These are phyloP conservation scores for Polymixis lichenea DNA, from an alignment of 2,888 invertebrate species.

Conservation along the genomic window DNA sequence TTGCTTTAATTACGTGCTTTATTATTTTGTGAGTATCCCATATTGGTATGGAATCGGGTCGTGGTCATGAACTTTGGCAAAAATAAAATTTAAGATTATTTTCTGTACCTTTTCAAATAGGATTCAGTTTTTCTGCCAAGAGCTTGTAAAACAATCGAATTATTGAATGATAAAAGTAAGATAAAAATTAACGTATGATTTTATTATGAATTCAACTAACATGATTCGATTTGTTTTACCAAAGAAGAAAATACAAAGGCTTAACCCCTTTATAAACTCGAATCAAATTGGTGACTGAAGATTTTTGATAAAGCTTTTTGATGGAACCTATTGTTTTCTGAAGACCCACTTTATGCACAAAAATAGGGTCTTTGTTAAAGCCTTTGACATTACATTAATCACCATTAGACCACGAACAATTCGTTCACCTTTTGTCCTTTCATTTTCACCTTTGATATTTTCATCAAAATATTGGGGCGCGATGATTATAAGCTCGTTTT, in stretches of 20 bases:
- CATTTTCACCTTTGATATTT: constrained; percentile 45
- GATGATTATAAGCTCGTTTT: constrained; percentile 20
- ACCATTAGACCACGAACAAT: constrained; percentile 41
- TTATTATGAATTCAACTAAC: background rate
- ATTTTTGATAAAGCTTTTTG: constrained; percentile 36
- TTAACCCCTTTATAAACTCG: constrained; percentile 5
- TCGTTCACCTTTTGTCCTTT: constrained; percentile 39
- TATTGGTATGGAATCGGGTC: background rate
- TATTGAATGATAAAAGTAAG: background rate
- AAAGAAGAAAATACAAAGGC: constrained; percentile 13
- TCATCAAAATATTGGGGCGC: constrained; percentile 25
- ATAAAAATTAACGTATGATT: background rate
- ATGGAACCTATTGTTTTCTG: constrained; percentile 41
- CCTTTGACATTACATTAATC: constrained; percentile 52
- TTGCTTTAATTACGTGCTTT: constrained; percentile 48
- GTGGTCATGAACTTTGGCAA: background rate
- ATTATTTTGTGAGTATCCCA: constrained; percentile 45
- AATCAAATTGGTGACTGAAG: constrained; percentile 7
- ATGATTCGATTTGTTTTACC: background rate
- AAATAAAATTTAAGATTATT: background rate
- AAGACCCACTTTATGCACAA: constrained; percentile 42
- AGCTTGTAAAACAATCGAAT: background rate
- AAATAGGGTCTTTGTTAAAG: constrained; percentile 43
- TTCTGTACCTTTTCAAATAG: background rate
- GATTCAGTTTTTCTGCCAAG: background rate